Conservation (phyloP, 2,113 vertebrate species). For the Archocentrus centrarchus region DNA sequence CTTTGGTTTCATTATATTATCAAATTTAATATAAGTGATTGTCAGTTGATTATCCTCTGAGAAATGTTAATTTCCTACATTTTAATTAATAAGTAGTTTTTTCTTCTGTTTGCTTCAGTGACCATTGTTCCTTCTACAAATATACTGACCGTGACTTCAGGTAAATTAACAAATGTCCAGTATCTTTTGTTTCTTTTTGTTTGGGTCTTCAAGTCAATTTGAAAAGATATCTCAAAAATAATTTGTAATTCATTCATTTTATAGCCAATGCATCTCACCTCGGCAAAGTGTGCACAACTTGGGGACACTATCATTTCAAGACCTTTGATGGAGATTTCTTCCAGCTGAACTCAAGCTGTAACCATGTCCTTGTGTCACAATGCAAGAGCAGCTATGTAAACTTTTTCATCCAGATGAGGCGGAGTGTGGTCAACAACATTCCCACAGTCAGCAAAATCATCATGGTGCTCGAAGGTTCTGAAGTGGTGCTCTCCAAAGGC, state of each 20-base stretch:
- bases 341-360: slow-evolving; percentile 86
- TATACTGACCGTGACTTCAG: not conserved
- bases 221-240: not conserved
- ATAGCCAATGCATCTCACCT: slow-evolving; percentile 71
- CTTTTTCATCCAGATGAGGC: slow-evolving; percentile 87
- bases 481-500: slow-evolving; percentile 76
- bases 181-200: rapidly evolving
- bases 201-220: not conserved
- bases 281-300: slow-evolving; percentile 89
- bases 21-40: not conserved
- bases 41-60: not conserved
- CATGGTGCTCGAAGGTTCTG: slow-evolving; percentile 78
- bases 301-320: slow-evolving; percentile 90
- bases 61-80: not conserved
- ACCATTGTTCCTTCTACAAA: not conserved
- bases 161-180: slow-evolving; percentile 8
- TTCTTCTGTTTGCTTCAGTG: slow-evolving; percentile 20
- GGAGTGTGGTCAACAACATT: slow-evolving; percentile 25
- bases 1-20: not conserved
- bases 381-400: slow-evolving; percentile 80
- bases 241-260: not conserved
- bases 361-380: slow-evolving; percentile 85
- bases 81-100: not conserved
- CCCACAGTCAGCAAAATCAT: slow-evolving; percentile 78
- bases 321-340: slow-evolving; percentile 89